Percentiles rank a stretch among this genome's conserved stretches.
phyloP scores from a whole-genome alignment of 2,888 invertebrate genomes.

The Sipunculus nudus region DNA sequence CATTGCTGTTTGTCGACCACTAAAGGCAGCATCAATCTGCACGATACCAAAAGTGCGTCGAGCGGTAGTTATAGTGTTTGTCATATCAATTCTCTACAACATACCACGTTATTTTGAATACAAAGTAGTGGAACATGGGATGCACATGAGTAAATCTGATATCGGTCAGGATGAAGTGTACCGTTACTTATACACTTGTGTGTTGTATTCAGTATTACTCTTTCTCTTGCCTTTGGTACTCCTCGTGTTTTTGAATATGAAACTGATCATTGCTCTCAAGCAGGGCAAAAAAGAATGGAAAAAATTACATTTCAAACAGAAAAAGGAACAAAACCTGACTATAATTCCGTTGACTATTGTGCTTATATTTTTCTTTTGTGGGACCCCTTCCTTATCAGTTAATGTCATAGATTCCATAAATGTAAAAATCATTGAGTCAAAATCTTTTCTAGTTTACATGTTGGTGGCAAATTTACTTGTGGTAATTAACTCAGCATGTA shows the following conservation, averaged over 20 bases:
- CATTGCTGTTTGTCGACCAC: slow-evolving; percentile 46
- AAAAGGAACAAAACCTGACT: slow-evolving; percentile 45
- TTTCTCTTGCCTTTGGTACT: slow-evolving; percentile 41
- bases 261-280: slow-evolving; percentile 38
- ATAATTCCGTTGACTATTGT: slow-evolving; percentile 46
- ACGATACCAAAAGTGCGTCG: slow-evolving; percentile 33
- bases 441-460: slow-evolving; percentile 17
- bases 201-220: slow-evolving; percentile 40
- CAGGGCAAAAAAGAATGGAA: slow-evolving; percentile 41
- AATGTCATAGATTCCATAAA: slow-evolving; percentile 41
- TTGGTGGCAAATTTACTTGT: slow-evolving; percentile 41
- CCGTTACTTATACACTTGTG: slow-evolving; percentile 40
- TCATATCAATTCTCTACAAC: slow-evolving; percentile 39
- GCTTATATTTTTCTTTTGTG: slow-evolving; percentile 44
- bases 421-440: slow-evolving; percentile 5
- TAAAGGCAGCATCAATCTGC: slow-evolving; percentile 36
- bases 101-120: slow-evolving; percentile 45
- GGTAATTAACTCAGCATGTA: slow-evolving; percentile 40
- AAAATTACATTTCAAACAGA: slow-evolving; percentile 36
- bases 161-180: slow-evolving; percentile 36
- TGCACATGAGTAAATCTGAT: slow-evolving; percentile 27
- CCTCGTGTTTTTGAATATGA: slow-evolving; percentile 41
- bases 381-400: slow-evolving; percentile 40
- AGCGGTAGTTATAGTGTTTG: slow-evolving; percentile 31
- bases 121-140: slow-evolving; percentile 4